phyloP scores from a whole-genome alignment of 2,797 vertebrate species.

The Vultur gryphus region DNA sequence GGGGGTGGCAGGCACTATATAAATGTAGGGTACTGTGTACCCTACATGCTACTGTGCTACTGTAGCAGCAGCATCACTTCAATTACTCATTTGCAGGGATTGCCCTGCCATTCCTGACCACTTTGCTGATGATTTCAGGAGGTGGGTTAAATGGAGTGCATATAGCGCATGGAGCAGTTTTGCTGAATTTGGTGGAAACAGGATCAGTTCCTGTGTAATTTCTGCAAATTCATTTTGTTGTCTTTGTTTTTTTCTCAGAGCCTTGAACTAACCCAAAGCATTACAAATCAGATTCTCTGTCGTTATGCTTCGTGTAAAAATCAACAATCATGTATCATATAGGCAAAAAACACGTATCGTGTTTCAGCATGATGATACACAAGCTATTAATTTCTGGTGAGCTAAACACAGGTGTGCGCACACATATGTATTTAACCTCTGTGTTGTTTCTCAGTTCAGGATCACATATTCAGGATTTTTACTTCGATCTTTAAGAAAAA shows the following conservation, averaged over 20 bases:
- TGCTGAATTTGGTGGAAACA: neutral
- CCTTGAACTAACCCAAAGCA: neutral
- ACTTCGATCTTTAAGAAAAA: neutral
- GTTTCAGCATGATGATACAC: neutral
- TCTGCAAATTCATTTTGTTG: neutral
- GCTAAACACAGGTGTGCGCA: neutral
- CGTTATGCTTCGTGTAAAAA: neutral
- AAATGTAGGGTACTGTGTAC: neutral
- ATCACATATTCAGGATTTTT: neutral
- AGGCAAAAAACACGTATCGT: too few relatives aligned
- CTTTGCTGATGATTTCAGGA: neutral
- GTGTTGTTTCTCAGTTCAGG: neutral
- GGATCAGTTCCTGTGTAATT: neutral
- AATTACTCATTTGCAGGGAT: neutral
- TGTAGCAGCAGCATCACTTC: neutral
- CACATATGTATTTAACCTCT: neutral
- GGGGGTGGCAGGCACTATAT: neutral
- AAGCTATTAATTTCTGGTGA: neutral
- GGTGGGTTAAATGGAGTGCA: neutral
- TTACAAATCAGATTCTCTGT: neutral
- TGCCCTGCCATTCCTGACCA: fast-evolving
- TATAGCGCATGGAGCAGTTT: neutral
- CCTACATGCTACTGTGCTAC: too few relatives aligned
- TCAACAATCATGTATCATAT: neutral
- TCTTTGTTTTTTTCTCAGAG: fast-evolving